Conservation (phyloP, 1,140 invertebrate genomes). For the Zaprionus taronus region DNA sequence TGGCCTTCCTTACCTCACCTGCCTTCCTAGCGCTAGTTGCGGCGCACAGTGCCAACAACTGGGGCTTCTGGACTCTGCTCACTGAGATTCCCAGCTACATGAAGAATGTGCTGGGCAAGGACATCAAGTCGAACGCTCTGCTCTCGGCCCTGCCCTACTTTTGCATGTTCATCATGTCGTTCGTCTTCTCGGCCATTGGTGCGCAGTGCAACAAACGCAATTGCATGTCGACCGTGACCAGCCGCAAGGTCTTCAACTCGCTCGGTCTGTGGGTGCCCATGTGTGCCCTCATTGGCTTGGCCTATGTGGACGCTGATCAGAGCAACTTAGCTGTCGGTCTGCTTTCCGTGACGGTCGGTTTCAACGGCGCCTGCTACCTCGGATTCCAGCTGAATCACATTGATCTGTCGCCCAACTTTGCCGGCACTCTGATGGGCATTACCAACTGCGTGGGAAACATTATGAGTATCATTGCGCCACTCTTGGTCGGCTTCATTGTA, state of each 20-base stretch:
- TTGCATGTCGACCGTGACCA: constrained; percentile 85
- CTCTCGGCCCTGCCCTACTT: constrained; percentile 93
- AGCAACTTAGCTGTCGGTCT: constrained; percentile 86
- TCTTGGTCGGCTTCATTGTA: constrained; percentile 87
- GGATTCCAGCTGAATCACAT: constrained; percentile 90
- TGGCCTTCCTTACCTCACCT: constrained; percentile 89
- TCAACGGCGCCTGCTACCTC: constrained; percentile 91
- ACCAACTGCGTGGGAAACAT: constrained; percentile 91
- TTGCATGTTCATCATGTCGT: constrained; percentile 89
- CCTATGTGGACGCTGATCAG: constrained; percentile 86
- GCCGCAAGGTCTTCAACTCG: constrained; percentile 89
- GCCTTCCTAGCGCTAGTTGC: constrained; percentile 94
- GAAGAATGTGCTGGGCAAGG: constrained; percentile 91
- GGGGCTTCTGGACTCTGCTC: constrained; percentile 97
- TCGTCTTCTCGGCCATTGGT: constrained; percentile 87
- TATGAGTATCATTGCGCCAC: constrained; percentile 90
- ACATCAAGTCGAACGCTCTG: constrained; percentile 91
- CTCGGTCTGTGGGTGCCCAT: constrained; percentile 88
- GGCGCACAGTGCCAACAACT: constrained; percentile 94
- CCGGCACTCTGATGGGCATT: constrained; percentile 89
- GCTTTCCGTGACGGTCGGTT: constrained; percentile 89
- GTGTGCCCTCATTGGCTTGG: constrained; percentile 86
- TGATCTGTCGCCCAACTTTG: constrained; percentile 91
- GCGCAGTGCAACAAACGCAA: constrained; percentile 86
- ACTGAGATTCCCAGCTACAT: constrained; percentile 97